Evolutionary conservation across 2,113 vertebrate genomes (phyloP).

Genomic region (Stercorarius parasiticus): DNA sequence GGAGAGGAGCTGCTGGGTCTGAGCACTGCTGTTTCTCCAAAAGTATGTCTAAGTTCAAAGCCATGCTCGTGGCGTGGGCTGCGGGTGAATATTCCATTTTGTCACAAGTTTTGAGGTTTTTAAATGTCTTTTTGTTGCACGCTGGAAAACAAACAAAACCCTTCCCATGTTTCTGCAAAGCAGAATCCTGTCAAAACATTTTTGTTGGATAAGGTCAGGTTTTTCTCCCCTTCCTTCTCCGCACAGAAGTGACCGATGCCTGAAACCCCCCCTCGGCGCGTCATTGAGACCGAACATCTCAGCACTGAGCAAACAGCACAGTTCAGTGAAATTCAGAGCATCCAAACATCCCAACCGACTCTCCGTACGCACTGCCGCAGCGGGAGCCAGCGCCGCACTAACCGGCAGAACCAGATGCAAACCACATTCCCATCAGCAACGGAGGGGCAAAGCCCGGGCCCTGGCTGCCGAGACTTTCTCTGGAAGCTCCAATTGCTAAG

Average conservation of each 20-base stretch:
- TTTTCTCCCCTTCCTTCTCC: conserved; percentile 45
- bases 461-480: neutral
- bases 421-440: neutral
- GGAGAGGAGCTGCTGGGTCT: conserved; percentile 27
- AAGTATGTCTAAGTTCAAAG: conserved; percentile 46
- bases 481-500: neutral
- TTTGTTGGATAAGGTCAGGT: conserved; percentile 58
- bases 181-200: conserved; percentile 54
- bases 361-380: neutral
- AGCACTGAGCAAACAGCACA: conserved; percentile 9
- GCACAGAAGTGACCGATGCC: conserved; percentile 18
- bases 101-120: conserved; percentile 65
- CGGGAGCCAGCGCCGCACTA: neutral
- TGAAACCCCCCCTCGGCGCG: neutral
- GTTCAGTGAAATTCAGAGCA: conserved; percentile 13
- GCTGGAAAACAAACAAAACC: conserved; percentile 61
- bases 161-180: conserved; percentile 54
- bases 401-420: neutral
- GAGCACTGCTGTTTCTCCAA: conserved; percentile 12
- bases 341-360: neutral
- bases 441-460: neutral
- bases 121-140: conserved; percentile 52
- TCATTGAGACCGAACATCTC: neutral
- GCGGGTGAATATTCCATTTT: conserved; percentile 56
- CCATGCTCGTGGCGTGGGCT: conserved; percentile 2